These are phyloP conservation scores for Argya squamiceps DNA, from an alignment of 2,797 vertebrate genomes.

Conservation along the genomic window DNA sequence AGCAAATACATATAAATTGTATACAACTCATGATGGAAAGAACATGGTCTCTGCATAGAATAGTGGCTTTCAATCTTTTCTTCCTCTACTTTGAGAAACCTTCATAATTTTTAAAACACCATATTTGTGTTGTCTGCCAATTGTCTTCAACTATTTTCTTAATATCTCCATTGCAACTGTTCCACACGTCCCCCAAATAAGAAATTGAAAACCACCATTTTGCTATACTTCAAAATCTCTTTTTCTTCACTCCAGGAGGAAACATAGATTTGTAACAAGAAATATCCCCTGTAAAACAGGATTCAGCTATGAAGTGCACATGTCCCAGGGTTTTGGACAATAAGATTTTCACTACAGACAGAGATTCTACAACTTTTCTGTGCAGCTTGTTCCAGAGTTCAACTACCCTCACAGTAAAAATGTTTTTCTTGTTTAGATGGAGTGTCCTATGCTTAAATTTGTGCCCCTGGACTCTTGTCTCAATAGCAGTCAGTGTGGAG, in stretches of 20 bases:
- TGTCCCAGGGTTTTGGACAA: background rate
- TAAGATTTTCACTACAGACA: background rate
- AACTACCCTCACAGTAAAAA: background rate
- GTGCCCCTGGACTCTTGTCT: background rate
- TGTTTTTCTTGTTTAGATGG: accelerated
- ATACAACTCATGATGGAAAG: background rate
- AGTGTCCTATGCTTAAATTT: background rate
- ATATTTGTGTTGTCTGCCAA: background rate
- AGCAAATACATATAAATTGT: background rate
- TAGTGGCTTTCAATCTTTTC: background rate
- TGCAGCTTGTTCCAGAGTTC: background rate
- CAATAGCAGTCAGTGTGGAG: background rate
- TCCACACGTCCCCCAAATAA: background rate
- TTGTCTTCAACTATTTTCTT: background rate
- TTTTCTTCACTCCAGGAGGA: background rate
- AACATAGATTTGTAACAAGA: background rate
- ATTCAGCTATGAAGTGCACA: background rate
- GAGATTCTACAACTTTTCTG: background rate
- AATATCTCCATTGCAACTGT: background rate
- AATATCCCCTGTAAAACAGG: background rate
- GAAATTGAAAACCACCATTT: background rate
- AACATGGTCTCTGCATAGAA: background rate
- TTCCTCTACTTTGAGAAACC: background rate
- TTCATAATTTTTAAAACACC: background rate
- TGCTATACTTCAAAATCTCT: background rate